Percentiles rank a stretch among this genome's conserved stretches.
Conservation (phyloP, 2,797 vertebrate species). For the Cossypha niveicapilla region DNA sequence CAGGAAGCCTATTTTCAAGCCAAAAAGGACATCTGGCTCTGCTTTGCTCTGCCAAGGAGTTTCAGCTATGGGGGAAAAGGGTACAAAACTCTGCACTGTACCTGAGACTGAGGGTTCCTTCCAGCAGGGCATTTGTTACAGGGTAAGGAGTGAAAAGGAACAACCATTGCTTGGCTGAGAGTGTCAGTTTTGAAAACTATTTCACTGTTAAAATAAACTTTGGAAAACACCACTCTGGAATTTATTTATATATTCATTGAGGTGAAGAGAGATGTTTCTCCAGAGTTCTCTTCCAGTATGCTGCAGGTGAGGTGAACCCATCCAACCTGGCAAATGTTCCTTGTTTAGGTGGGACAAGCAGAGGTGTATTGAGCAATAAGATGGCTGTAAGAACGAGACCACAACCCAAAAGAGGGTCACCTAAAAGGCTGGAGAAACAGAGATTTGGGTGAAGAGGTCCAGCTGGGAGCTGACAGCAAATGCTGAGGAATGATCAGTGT, state of each 20-base stretch:
- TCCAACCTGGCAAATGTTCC: fast-evolving
- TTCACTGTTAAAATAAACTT: neutral
- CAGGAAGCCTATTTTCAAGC: neutral
- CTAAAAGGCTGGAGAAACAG: neutral
- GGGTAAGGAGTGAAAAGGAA: neutral
- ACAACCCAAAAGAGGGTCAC: neutral
- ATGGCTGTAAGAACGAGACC: neutral
- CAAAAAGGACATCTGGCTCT: neutral
- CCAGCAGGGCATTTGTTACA: neutral
- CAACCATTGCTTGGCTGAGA: neutral
- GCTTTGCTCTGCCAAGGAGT: neutral
- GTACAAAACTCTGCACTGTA: neutral
- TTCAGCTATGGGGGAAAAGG: neutral
- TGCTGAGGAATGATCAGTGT: neutral
- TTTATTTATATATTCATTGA: neutral
- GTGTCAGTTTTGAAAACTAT: neutral
- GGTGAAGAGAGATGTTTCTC: neutral
- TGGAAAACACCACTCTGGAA: neutral
- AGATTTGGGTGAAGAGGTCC: neutral
- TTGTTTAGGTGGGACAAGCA: neutral
- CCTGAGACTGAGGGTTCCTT: neutral
- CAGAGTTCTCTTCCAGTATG: neutral
- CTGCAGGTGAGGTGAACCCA: neutral
- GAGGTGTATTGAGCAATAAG: neutral
- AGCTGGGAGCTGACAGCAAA: neutral